Evolutionary conservation across 2,888 invertebrate species (phyloP).

Genomic region (Allophyes oxyacanthae): DNA sequence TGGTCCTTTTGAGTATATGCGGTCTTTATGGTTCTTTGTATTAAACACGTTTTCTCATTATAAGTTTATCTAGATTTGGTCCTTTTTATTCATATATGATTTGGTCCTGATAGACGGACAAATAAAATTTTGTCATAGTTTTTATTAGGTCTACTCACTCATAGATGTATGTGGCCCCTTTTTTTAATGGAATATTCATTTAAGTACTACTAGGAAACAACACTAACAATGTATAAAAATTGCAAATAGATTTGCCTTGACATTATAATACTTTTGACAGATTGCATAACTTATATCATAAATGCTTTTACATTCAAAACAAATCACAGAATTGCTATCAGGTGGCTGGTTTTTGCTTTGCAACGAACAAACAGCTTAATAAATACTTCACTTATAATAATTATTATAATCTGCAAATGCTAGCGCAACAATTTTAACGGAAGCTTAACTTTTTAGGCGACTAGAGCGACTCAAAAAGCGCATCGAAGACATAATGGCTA

Average conservation of each 20-base stretch:
- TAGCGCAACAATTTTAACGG: slow-evolving; percentile 47
- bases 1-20: not conserved
- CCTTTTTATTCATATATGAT: too few species aligned
- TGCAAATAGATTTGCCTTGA: too few species aligned
- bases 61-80: not conserved
- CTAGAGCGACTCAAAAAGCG: slow-evolving; percentile 76
- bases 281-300: slow-evolving; percentile 4
- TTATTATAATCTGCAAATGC: slow-evolving; percentile 16
- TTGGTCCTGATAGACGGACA: too few species aligned
- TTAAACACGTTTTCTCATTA: too few species aligned
- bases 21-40: not conserved
- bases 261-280: too few species aligned
- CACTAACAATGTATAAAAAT: too few species aligned
- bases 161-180: too few species aligned
- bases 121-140: too few species aligned
- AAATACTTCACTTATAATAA: not conserved
- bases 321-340: slow-evolving; percentile 33
- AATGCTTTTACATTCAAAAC: slow-evolving; percentile 21
- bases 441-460: slow-evolving; percentile 74
- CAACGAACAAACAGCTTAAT: slow-evolving; percentile 38
- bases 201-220: too few species aligned
- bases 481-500: slow-evolving; percentile 78
- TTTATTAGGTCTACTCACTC: too few species aligned
- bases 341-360: slow-evolving; percentile 37
- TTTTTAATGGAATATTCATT: too few species aligned